These are phyloP conservation scores for Noctua fimbriata DNA, from an alignment of 2,888 invertebrate genomes.

Conservation along the genomic window DNA sequence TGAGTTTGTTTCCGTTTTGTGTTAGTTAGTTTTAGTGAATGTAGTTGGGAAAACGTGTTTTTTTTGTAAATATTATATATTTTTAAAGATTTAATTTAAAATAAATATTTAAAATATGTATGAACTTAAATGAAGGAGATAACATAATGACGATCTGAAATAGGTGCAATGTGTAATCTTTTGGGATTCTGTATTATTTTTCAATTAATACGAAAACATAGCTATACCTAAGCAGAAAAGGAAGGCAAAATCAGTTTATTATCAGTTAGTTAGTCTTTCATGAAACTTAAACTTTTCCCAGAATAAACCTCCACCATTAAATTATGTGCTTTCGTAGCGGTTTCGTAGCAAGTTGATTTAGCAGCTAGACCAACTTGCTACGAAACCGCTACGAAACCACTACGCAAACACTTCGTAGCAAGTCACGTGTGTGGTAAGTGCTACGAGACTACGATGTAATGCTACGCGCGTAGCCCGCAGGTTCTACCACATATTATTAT, in stretches of 20 bases:
- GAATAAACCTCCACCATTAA: conserved; percentile 18
- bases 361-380: conserved; percentile 14
- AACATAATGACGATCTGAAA: background rate
- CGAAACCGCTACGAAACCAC: conserved; percentile 22
- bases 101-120: too few species aligned
- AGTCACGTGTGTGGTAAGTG: conserved; percentile 10
- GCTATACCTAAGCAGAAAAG: background rate
- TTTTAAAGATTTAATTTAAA: too few species aligned
- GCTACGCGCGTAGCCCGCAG: conserved; percentile 12
- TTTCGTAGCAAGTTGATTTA: too few species aligned
- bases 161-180: background rate
- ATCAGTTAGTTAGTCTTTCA: background rate
- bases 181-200: background rate
- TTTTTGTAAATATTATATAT: too few species aligned
- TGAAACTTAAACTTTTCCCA: background rate
- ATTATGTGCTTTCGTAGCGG: conserved; percentile 1
- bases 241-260: background rate
- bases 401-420: conserved; percentile 57
- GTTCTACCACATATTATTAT: conserved; percentile 7
- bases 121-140: too few species aligned
- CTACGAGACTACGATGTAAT: conserved; percentile 29
- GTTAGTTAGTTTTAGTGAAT: background rate
- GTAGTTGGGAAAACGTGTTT: background rate
- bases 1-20: conserved; percentile 35
- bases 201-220: background rate